Evolutionary conservation across 2,113 vertebrate species (phyloP), one percentile per base, ranked within the genome.

Genomic region (Sylvilagus bachmani): DNA sequence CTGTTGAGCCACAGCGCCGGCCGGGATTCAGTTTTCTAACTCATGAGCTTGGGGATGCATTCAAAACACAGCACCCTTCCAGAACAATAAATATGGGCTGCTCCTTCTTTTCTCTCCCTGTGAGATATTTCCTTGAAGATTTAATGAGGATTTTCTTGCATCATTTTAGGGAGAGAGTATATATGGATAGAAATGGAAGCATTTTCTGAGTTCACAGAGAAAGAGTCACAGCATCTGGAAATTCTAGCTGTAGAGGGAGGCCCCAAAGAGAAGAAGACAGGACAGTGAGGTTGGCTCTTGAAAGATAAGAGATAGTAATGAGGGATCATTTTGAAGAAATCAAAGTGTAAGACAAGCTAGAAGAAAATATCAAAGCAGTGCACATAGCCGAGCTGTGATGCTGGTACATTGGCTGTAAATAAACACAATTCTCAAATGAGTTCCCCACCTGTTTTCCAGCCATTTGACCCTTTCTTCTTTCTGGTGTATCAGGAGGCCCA

Each of bases 381-480:
- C 49, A 49, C 9, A 10, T 0, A 61, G 62, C 6, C 25, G 44
- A 61, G 16, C 51, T 44, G 64, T 36, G 6, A 67, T 89, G 10
- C 55, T 71, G 31, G 51, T n/a, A 64, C 89, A 79, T 11, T 55
- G 83, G 38, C 5, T 91, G 62, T 11, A 86, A 85, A 82, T 77
- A 61, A 73, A 61, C 51, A 74, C 29, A 80, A 86, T 67, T 87
- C 66, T 80, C 80, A 73, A 84, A 9, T 9, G 1, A 70, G 44
- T 10, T 44, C 11, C 51, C 31, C 21, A 64, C 29, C 89, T 24
- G 88, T 73, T 80, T 36, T 78, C 31, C 58, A 91, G 29, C 24
- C 51, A 69, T 36, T 89, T 73, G n/a, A 89, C 58, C 5, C 38
- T 58, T 77, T 93, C 31, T 93, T 78, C 29, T 81, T 84, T 90